Evolutionary conservation across 2,113 vertebrate species (phyloP), one percentile per base, ranked within the genome.

Genomic region (Montifringilla adamsi): DNA sequence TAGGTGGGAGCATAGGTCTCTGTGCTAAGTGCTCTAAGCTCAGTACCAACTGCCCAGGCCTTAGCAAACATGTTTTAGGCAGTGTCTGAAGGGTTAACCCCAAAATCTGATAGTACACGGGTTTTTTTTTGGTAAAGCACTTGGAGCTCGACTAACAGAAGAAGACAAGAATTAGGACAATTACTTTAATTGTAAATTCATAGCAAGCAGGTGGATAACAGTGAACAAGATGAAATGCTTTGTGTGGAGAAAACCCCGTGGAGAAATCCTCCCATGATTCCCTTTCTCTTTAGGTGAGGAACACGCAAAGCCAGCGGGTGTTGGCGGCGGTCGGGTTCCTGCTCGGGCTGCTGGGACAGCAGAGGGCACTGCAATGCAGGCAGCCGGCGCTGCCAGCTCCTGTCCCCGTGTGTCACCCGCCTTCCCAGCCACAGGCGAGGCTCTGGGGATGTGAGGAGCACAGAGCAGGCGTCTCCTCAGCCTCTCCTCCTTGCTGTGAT

Each of bases 281-380:
- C 15, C 15, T 73, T n/a, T 44, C 13, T 20, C 13, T 24, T 8
- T 0, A 7, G 47, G 17, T 10, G 10, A 3, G 33, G 13, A 41
- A 41, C 39, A 13, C 74, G 30, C 13, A 1, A 20, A 4, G 28
- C 13, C 2, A 6, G 1, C 1, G 6, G 10, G 0, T 1, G 3
- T 24, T 75, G 3, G 1, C 33, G 5, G 1, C 6, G 3, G 10
- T 19, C 14, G 8, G 19, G 26, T 9, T 13, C 2, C 2, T 27
- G 47, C 59, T 7, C 58, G 1, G 58, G 46, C 56, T 62, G 1
- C 46, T 0, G 69, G 7, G 82, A 17, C 96, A 91, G 92, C 84
- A 97, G 96, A 95, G 93, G 95, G 97, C 97, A 84, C 50, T 94
- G 92, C 72, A 63, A 55, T 6, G 77, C 90, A 70, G 80, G 90